A percentile compares a stretch with the other conserved stretches of the same genome.
phyloP scores from a whole-genome alignment of 2,888 invertebrate genomes.

The Strigamia crassipes region DNA sequence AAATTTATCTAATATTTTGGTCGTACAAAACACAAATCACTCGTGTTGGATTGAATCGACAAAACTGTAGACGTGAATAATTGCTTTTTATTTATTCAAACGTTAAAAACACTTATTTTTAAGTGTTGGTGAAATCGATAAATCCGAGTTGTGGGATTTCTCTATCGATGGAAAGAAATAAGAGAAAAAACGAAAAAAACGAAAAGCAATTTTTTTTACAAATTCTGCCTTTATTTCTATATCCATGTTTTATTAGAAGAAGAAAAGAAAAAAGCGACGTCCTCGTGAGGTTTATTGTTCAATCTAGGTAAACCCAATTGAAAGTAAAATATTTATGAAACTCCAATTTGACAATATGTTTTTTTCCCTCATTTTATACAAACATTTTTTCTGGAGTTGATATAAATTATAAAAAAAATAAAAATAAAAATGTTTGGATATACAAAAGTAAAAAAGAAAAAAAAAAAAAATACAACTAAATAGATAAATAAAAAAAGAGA shows the following conservation, averaged over 20 bases:
- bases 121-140: too few relatives aligned
- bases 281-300: slow-evolving; percentile 30
- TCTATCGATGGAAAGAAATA: neutral
- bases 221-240: neutral
- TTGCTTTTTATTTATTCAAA: too few relatives aligned
- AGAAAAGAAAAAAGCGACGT: neutral
- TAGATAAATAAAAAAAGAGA: neutral
- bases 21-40: too few relatives aligned
- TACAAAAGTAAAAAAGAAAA: too few relatives aligned
- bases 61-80: too few relatives aligned
- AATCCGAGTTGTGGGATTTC: neutral
- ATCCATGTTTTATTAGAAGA: neutral
- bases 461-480: neutral
- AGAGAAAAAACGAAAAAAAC: neutral
- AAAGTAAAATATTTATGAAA: slow-evolving; percentile 31
- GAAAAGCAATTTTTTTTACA: neutral
- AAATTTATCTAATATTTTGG: too few relatives aligned
- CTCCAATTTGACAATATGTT: slow-evolving; percentile 21
- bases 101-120: too few relatives aligned
- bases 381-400: neutral
- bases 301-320: slow-evolving; percentile 26
- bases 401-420: slow-evolving; percentile 9
- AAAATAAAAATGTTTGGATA: neutral
- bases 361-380: too few relatives aligned
- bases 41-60: too few relatives aligned